Base-by-base conservation (phyloP, 2,797 vertebrate species). In the Takifugu rubripes region DNA sequence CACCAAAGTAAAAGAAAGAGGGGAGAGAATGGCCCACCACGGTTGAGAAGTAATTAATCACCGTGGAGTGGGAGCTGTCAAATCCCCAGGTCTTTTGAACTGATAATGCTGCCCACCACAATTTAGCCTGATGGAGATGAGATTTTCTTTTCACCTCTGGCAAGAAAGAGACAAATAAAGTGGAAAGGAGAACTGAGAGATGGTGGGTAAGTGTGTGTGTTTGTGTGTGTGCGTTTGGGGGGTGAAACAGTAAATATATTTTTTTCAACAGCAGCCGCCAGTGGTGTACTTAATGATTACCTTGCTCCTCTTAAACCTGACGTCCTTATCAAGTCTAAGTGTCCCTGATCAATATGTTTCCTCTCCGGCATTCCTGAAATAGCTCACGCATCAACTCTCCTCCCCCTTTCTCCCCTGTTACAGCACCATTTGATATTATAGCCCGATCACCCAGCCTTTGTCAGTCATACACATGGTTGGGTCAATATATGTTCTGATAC, bases 31-130 rank as follows among this genome's bases (percentile, higher is more conserved):
- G 78, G 78, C 93, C 93, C 92, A 93, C 92, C 92, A 91, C 91
- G 91, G 92, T 93, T 81, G 89, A 94, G 92, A 92, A 94, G 96
- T 96, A 96, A 98, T 98, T 98, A 97, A 98, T 98, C 96, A 98
- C 93, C 91, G 92, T 94, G 93, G 93, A 94, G 92, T 91, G 91
- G 91, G 89, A 92, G 92, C 94, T 98, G 94, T 96, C 95, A 97
- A 94, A 94, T 94, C 92, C 92, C 93, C 91, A 92, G 93, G 91
- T 93, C 94, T 92, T 93, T 93, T 92, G 90, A 91, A 93, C 94
- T 95, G 94, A 98, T 96, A 96, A 95, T 94, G 91, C 92, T 95
- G 94, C 94, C 94, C 93, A 90, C 90, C 91, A 94, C 94, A 96
- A 95, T 96, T 95, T 95, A 95, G 91, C 89, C 92, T 93, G 94